A percentile compares a stretch with the other conserved stretches of the same genome.
Conservation (phyloP, 2,113 vertebrate species). For the Mugil cephalus region DNA sequence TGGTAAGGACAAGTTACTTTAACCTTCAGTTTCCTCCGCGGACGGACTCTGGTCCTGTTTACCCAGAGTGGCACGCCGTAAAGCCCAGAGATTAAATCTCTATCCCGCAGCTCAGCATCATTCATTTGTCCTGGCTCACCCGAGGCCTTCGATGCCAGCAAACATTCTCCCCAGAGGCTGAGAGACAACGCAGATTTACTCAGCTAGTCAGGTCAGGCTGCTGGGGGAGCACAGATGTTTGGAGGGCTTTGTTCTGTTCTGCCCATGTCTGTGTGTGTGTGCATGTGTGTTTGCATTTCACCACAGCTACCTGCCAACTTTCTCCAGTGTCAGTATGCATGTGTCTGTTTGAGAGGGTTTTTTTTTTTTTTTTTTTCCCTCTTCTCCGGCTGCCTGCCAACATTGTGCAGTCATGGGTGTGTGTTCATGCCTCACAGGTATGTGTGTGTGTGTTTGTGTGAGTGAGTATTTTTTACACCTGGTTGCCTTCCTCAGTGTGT, state of each 20-base stretch:
- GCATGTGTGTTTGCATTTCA: constrained; percentile 7
- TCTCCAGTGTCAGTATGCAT: not conserved
- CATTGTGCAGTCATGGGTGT: constrained; percentile 19
- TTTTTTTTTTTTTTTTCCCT: not conserved
- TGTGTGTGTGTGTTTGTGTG: constrained; percentile 19
- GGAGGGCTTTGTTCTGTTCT: constrained; percentile 58
- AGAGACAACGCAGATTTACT: constrained; percentile 59
- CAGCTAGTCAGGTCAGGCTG: constrained; percentile 63
- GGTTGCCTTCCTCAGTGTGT: not conserved
- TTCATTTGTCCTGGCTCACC: constrained; percentile 76
- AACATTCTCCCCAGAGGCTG: constrained; percentile 52
- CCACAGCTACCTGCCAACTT: constrained; percentile 36
- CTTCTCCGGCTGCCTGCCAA: constrained; percentile 37
- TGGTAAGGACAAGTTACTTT: constrained; percentile 68
- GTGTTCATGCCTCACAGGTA: constrained; percentile 6
- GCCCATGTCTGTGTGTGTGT: constrained; percentile 16
- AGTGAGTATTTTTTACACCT: not conserved
- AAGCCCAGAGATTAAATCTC: constrained; percentile 77
- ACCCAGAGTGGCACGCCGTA: constrained; percentile 60
- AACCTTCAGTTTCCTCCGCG: constrained; percentile 77
- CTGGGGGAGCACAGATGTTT: constrained; percentile 59
- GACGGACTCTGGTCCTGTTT: constrained; percentile 54
- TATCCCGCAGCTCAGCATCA: constrained; percentile 63
- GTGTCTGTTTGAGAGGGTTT: not conserved
- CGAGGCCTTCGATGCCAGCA: constrained; percentile 55